Conservation (phyloP, 1,140 invertebrate genomes). For the Scylla paramamosain region DNA sequence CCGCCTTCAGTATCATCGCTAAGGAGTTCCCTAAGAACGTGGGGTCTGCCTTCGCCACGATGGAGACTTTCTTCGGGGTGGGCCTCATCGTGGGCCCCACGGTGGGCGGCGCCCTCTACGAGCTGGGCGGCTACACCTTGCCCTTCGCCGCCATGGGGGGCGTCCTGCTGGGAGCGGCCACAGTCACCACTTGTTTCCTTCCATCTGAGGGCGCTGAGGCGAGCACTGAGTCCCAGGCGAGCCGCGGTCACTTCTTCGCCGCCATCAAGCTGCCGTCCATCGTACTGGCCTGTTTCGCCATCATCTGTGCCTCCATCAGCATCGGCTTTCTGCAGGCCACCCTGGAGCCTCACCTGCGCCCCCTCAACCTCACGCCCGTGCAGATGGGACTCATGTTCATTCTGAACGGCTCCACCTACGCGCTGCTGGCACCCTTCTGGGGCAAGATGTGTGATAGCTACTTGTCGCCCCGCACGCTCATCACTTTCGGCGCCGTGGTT, state of each 20-base stretch:
- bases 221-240: slow-evolving; percentile 61
- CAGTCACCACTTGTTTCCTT: slow-evolving; percentile 87
- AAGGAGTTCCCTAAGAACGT: slow-evolving; percentile 95
- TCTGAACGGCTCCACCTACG: slow-evolving; percentile 92
- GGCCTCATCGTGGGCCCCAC: slow-evolving; percentile 93
- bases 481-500: slow-evolving; percentile 85
- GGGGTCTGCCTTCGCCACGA: slow-evolving; percentile 91
- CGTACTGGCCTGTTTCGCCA: slow-evolving; percentile 84
- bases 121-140: slow-evolving; percentile 90
- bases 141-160: slow-evolving; percentile 92
- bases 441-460: slow-evolving; percentile 89
- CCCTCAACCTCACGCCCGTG: slow-evolving; percentile 87
- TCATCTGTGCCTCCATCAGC: slow-evolving; percentile 88
- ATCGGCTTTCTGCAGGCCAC: slow-evolving; percentile 91
- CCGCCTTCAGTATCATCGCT: slow-evolving; percentile 95
- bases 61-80: slow-evolving; percentile 94
- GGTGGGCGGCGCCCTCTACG: slow-evolving; percentile 89
- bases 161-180: slow-evolving; percentile 87
- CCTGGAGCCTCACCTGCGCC: slow-evolving; percentile 89
- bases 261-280: slow-evolving; percentile 79
- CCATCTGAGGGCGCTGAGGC: slow-evolving; percentile 84
- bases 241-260: slow-evolving; percentile 77
- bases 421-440: slow-evolving; percentile 89
- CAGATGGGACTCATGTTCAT: slow-evolving; percentile 92
- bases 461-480: slow-evolving; percentile 85